Conservation (phyloP, 2,113 vertebrate genomes). For the Zeus faber region DNA sequence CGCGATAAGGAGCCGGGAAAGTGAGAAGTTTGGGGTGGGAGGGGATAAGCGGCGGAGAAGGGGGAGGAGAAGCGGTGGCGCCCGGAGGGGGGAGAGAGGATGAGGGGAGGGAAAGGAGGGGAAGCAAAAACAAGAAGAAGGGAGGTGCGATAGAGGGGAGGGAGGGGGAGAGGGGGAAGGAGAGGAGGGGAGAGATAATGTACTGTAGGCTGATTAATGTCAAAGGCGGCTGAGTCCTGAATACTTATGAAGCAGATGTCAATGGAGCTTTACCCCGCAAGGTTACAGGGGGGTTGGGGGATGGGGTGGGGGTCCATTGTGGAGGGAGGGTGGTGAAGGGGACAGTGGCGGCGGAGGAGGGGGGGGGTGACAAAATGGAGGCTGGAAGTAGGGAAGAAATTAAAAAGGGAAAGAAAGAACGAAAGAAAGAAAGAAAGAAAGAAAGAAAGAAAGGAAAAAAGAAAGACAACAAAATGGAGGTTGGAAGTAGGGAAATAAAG, state of each 20-base stretch:
- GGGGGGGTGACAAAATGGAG: slow-evolving; percentile 24
- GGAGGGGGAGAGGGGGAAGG: slow-evolving; percentile 3
- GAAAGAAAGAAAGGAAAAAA: slow-evolving; percentile 29
- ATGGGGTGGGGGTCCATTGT: slow-evolving; percentile 8
- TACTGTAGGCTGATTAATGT: slow-evolving; percentile 74
- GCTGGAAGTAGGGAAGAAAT: slow-evolving; percentile 1
- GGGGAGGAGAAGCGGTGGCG: slow-evolving; percentile 37
- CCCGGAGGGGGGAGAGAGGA: slow-evolving; percentile 4
- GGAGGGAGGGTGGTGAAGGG: too few relatives aligned
- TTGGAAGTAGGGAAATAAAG: slow-evolving; percentile 43
- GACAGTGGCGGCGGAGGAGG: too few relatives aligned
- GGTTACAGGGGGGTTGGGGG: slow-evolving; percentile 61
- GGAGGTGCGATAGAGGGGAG: not conserved
- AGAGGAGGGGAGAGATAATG: slow-evolving; percentile 66
- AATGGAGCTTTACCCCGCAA: slow-evolving; percentile 70
- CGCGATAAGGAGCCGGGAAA: slow-evolving; percentile 54
- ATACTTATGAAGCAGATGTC: slow-evolving; percentile 75
- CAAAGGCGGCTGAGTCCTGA: slow-evolving; percentile 65
- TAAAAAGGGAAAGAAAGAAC: slow-evolving; percentile 32
- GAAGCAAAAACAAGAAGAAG: slow-evolving; percentile 23
- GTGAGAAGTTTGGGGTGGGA: slow-evolving; percentile 44
- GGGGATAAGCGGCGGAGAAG: slow-evolving; percentile 7
- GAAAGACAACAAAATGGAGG: slow-evolving; percentile 30
- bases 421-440: slow-evolving; percentile 33
- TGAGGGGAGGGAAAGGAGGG: slow-evolving; percentile 49